Base-by-base conservation (phyloP, 2,888 invertebrate species). In the Tetropium fuscum region DNA sequence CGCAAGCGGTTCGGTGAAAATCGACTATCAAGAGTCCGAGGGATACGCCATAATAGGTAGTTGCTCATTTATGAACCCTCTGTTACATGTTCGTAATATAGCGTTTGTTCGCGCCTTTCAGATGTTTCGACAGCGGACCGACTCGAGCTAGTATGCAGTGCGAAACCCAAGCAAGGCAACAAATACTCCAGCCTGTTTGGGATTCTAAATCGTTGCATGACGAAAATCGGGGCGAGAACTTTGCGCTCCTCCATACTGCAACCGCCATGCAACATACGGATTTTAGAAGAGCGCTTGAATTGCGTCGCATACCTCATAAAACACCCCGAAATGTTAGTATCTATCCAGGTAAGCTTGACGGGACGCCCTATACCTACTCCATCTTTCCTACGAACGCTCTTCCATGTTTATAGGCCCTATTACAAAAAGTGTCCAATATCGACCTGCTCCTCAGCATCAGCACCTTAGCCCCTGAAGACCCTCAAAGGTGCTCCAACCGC, bases 121-220 rank as follows among this genome's bases (percentile, higher is more conserved):
- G 96, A 97, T 84, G 85, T 91, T 44, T 87, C 89, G n/a, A 94
- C 94, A 34, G 90, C 92, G 7, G 87, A 89, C 56, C 88, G 90
- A 68, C 81, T 97, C 57, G 93, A 93, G 81, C 75, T 93, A 20
- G 88, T 91, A 0, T 84, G 86, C 36, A 71, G 78, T 82, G 44
- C 78, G 81, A 63, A 84, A 83, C 65, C 85, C 80, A 53, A 83
- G 1, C 74, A 74, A 62, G 73, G 73, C 4, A 70, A 67, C 41
- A 73, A 75, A 58, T 81, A 82, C 57, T 81, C 87, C 43, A 88
- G 86, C 49, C 80, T 94, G 6, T 86, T 87, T 66, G 88, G 88
- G 2, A 81, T 88, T n/a, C 74, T 94, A 41, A 88, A 92, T 75
- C 81, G 85, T 67, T 92, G 92, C 57, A 82, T 84, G 11, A 94